Evolutionary conservation across 2,888 invertebrate genomes (phyloP), one percentile per base, ranked within the genome.

Genomic region (Cataglyphis cursor): DNA sequence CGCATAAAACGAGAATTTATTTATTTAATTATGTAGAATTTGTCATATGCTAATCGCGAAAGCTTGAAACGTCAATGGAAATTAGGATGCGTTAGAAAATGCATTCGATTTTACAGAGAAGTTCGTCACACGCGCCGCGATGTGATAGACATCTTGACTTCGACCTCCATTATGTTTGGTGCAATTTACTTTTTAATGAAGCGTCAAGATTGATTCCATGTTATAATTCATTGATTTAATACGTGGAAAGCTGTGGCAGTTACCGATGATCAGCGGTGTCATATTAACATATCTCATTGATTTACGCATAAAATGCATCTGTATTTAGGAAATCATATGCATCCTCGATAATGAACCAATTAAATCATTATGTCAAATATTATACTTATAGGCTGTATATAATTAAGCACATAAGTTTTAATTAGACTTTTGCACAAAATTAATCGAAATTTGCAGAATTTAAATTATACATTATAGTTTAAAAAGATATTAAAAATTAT

Each of bases 181-280:
- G 15, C 38, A 51, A 75, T 21, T 64, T 64, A 54, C 51, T 10
- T 54, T 75, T 54, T 65, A 38, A 65, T 65, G 38, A 65, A 75
- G 38, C 5, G 24, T 38, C 75, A 24, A 51, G 51, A 24, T 65
- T 75, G 51, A 51, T 75, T 59, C 35, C 24, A 35, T n/a, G 21
- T 38, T 64, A 35, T 15, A 48, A 35, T 62, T 76, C 54, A 54
- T 76, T 75, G 64, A 51, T 76, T 64, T 65, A 65, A 65, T 38
- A 15, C 3, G 21, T 61, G 18, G 6, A 64, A 12, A 24, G 12
- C 48, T 18, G 48, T n/a, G 64, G 31, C 38, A n/a, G 24, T 65
- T 24, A n/a, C n/a, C 31, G n/a, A 21, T 21, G 44, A 61, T 61
- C 61, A 24, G 8, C 35, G 35, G 24, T 64, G 48, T 21, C 6